Evolutionary conservation across 2,797 vertebrate species (phyloP).

Genomic region (Pseudomugil gertrudae): DNA sequence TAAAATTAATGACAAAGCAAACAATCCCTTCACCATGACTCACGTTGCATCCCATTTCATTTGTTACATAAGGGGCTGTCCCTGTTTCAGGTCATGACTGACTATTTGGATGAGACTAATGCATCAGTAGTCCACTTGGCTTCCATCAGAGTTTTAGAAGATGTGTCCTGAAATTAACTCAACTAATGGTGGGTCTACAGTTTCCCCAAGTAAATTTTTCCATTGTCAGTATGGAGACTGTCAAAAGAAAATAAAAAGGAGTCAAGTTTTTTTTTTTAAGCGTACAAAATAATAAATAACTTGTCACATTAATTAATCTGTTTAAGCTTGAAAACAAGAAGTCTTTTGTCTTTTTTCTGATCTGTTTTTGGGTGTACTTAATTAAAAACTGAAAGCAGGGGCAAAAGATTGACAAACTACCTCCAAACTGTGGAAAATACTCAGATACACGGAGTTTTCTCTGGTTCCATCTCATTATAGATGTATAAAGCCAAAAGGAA

Average conservation of each 20-base stretch:
- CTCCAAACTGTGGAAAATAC: not conserved
- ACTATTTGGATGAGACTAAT: slow-evolving; percentile 14
- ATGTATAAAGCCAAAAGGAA: not conserved
- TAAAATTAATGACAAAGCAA: slow-evolving; percentile 23
- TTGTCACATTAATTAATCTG: not conserved
- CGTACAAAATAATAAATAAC: not conserved
- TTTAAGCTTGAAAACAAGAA: not conserved
- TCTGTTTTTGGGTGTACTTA: not conserved
- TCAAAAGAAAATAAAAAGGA: not conserved
- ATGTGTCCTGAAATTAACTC: slow-evolving; percentile 6
- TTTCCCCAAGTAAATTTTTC: not conserved
- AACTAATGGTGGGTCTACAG: slow-evolving; percentile 1
- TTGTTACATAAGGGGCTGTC: slow-evolving; percentile 43
- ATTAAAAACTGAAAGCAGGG: not conserved
- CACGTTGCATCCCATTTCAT: slow-evolving; percentile 34
- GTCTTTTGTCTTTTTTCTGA: not conserved
- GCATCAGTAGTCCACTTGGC: slow-evolving; percentile 11
- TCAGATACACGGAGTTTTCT: not conserved
- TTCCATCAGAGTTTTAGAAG: slow-evolving; percentile 3
- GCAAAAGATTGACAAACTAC: not conserved
- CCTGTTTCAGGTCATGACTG: slow-evolving; percentile 32
- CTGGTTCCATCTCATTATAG: not conserved
- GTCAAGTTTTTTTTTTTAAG: not conserved
- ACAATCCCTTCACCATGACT: slow-evolving; percentile 41
- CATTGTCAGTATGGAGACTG: not conserved